These are phyloP conservation scores for Whitmania pigra DNA, from an alignment of 1,140 invertebrate species.

Conservation along the genomic window DNA sequence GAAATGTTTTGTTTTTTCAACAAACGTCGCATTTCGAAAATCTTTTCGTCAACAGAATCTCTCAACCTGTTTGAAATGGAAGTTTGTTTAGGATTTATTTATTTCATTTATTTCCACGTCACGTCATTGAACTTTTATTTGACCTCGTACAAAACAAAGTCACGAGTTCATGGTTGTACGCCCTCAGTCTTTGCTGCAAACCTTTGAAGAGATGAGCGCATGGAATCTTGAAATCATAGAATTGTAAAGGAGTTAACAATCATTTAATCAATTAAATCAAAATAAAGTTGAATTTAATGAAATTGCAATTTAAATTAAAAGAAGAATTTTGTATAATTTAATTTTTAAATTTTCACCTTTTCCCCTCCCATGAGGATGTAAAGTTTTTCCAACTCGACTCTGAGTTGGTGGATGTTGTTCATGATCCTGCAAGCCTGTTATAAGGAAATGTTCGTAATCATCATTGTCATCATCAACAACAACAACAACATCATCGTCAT, in stretches of 20 bases:
- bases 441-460: neutral
- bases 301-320: too few species aligned
- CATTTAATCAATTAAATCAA: too few species aligned
- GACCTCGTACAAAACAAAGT: neutral
- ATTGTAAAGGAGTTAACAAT: too few species aligned
- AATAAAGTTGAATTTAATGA: too few species aligned
- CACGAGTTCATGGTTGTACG: neutral
- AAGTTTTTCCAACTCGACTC: conserved; percentile 9
- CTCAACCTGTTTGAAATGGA: conserved; percentile 58
- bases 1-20: conserved; percentile 77
- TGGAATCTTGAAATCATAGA: too few species aligned
- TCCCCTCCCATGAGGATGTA: conserved; percentile 4
- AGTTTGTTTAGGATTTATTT: too few species aligned
- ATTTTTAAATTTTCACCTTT: neutral
- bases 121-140: too few species aligned
- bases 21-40: conserved; percentile 78
- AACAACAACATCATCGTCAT: too few species aligned
- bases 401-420: conserved; percentile 18
- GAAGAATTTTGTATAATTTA: too few species aligned
- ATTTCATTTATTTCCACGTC: too few species aligned
- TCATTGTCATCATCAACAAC: too few species aligned
- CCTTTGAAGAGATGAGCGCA: neutral
- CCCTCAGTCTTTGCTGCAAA: neutral
- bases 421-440: neutral
- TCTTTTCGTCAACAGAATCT: conserved; percentile 78